Evolutionary conservation across 2,113 vertebrate genomes (phyloP).

Genomic region (Boleophthalmus pectinirostris): DNA sequence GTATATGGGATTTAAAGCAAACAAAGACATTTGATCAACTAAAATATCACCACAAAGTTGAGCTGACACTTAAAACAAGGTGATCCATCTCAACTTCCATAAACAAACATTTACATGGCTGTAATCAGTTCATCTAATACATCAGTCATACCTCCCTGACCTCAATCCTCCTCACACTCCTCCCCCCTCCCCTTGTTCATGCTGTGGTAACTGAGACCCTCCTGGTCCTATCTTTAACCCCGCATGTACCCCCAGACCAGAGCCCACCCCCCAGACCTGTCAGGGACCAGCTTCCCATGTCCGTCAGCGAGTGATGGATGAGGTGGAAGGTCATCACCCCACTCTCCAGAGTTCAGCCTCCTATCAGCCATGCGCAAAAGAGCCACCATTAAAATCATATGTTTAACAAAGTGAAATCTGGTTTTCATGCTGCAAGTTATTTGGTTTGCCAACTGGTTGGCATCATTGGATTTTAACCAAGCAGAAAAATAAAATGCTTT

Average conservation of each 20-base stretch:
- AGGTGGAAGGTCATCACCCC: constrained; percentile 79
- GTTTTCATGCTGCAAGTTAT: constrained; percentile 3
- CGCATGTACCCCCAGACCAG: constrained; percentile 50
- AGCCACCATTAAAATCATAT: constrained; percentile 50
- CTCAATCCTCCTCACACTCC: constrained; percentile 58
- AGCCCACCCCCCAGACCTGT: constrained; percentile 62
- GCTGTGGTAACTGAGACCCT: constrained; percentile 33
- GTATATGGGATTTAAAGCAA: neutral
- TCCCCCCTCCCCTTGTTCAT: constrained; percentile 23
- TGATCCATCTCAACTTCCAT: constrained; percentile 54
- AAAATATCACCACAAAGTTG: neutral
- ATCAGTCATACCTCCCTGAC: constrained; percentile 55
- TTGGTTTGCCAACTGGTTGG: neutral
- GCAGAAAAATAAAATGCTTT: neutral
- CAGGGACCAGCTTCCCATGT: constrained; percentile 80
- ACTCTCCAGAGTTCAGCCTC: constrained; percentile 75
- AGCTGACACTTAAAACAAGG: constrained; percentile 8
- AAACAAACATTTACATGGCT: constrained; percentile 48
- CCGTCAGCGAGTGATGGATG: constrained; percentile 83
- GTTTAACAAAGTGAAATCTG: constrained; percentile 24
- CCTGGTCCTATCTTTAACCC: constrained; percentile 58
- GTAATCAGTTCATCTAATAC: constrained; percentile 60
- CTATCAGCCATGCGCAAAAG: constrained; percentile 66
- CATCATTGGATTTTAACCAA: neutral
- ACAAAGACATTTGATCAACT: neutral